phyloP scores from a whole-genome alignment of 2,797 vertebrate genomes.

The Lemur catta region DNA sequence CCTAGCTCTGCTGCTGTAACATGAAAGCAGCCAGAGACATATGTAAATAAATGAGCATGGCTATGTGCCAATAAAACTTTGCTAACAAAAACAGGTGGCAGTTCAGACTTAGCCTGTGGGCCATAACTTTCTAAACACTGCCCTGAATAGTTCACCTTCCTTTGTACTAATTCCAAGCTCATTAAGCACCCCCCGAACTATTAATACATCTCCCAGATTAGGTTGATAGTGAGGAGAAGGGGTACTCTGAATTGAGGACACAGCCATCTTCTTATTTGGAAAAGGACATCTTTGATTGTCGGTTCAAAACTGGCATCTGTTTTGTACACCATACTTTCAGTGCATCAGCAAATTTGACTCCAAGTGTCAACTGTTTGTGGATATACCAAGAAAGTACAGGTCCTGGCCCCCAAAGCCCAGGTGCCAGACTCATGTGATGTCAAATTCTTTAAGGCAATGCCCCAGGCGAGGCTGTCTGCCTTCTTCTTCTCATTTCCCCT shows the following conservation, averaged over 20 bases:
- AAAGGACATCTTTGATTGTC: neutral
- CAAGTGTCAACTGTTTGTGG: neutral
- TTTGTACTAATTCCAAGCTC: neutral
- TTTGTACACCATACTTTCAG: neutral
- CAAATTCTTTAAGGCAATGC: neutral
- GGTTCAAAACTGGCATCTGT: neutral
- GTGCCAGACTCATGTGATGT: neutral
- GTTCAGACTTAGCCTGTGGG: neutral
- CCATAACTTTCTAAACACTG: neutral
- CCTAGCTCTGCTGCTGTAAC: neutral
- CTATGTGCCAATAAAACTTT: neutral
- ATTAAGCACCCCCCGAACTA: neutral
- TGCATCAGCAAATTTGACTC: neutral
- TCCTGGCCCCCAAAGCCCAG: neutral
- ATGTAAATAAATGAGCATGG: neutral
- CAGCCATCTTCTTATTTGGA: neutral
- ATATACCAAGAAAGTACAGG: neutral
- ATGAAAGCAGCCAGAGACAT: neutral
- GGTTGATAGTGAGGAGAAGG: neutral
- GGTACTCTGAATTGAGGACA: neutral
- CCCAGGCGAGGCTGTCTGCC: fast-evolving
- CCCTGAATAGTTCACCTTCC: neutral
- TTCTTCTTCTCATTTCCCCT: neutral
- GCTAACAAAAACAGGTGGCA: neutral
- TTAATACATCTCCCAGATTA: neutral